These are phyloP conservation scores for Sinocyclocheilus grahami DNA, from an alignment of 2,113 vertebrate genomes.

Conservation along the genomic window DNA sequence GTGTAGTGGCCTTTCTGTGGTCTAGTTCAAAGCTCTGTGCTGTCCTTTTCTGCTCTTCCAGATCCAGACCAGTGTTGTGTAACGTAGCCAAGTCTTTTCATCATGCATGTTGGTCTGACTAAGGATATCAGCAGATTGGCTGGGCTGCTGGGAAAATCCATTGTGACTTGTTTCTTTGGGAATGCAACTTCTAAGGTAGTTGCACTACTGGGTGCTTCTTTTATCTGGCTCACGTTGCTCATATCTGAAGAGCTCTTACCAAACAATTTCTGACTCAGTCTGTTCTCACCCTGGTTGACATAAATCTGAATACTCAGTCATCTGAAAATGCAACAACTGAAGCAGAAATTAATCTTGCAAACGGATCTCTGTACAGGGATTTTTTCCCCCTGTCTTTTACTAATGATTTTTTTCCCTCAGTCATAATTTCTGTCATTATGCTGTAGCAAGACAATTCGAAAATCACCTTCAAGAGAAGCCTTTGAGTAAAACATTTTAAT, in stretches of 20 bases:
- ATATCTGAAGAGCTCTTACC: conserved; percentile 4
- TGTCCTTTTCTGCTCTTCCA: conserved; percentile 56
- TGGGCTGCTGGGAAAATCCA: conserved; percentile 64
- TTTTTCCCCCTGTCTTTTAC: neutral
- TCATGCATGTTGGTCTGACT: conserved; percentile 58
- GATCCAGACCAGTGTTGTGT: conserved; percentile 56
- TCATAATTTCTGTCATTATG: neutral
- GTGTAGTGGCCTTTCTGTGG: neutral
- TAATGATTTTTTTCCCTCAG: neutral
- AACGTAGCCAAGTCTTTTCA: conserved; percentile 65
- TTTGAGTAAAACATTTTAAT: conserved; percentile 72
- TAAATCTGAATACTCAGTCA: conserved; percentile 1
- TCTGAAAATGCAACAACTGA: neutral
- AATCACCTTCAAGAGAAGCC: conserved; percentile 5
- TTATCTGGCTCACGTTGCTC: conserved; percentile 12
- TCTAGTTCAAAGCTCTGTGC: conserved; percentile 11
- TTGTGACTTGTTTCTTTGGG: conserved; percentile 56
- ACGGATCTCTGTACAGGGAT: neutral
- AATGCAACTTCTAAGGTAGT: conserved; percentile 52
- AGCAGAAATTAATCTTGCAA: neutral
- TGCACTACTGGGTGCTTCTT: conserved; percentile 42
- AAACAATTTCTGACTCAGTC: conserved; percentile 35
- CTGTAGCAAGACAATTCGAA: neutral
- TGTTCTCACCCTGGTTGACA: conserved; percentile 20
- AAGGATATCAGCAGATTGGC: conserved; percentile 54